phyloP scores from a whole-genome alignment of 2,113 vertebrate genomes.

The Chauna torquata region DNA sequence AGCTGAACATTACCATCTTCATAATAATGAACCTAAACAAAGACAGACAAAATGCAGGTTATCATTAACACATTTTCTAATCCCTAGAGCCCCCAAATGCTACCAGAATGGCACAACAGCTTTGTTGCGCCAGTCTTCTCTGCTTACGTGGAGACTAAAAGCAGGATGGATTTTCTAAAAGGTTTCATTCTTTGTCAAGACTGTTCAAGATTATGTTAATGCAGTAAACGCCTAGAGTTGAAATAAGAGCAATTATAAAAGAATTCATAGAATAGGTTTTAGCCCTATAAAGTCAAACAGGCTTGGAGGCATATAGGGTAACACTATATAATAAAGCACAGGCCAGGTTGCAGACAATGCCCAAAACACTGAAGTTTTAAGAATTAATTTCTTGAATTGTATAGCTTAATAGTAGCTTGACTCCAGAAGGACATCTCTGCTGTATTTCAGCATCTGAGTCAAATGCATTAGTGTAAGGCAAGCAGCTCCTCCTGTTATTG shows the following conservation, averaged over 20 bases:
- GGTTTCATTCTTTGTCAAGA: slow-evolving; percentile 37
- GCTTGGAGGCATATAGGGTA: background rate
- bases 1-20: slow-evolving; percentile 97
- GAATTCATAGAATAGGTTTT: background rate
- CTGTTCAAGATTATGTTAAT: slow-evolving; percentile 40
- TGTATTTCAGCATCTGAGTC: background rate
- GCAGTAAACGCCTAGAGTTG: background rate
- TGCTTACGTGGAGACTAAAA: slow-evolving; percentile 27
- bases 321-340: background rate
- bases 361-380: background rate
- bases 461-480: background rate
- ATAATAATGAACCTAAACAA: slow-evolving; percentile 91
- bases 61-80: background rate
- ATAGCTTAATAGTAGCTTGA: background rate
- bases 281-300: background rate
- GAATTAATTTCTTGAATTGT: background rate
- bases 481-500: background rate
- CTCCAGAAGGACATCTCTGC: background rate
- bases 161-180: slow-evolving; percentile 39
- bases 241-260: slow-evolving; percentile 13
- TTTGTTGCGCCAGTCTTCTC: background rate
- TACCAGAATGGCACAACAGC: background rate
- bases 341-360: background rate
- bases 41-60: background rate
- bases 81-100: slow-evolving; percentile 1